phyloP scores from a whole-genome alignment of 2,797 vertebrate genomes.

The Sebastes taczanowskii region DNA sequence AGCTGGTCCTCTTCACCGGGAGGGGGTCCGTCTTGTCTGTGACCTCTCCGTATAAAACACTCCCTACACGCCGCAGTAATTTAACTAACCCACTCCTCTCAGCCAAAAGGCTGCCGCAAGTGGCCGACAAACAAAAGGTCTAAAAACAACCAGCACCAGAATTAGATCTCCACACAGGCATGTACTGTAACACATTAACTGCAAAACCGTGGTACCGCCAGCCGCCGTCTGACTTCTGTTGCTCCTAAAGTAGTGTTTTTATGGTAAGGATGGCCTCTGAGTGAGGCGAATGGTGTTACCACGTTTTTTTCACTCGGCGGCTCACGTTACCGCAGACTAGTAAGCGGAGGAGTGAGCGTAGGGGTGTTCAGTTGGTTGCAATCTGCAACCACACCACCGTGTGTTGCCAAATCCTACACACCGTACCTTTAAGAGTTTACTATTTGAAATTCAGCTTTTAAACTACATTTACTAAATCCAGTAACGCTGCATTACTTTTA shows the following conservation, averaged over 20 bases:
- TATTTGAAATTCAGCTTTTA: background rate
- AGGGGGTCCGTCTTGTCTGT: conserved; percentile 54
- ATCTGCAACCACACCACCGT: too few species aligned
- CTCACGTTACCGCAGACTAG: too few species aligned
- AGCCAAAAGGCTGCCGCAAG: conserved; percentile 33
- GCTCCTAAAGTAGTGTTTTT: too few species aligned
- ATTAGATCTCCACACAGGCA: conserved; percentile 23
- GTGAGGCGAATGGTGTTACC: too few species aligned
- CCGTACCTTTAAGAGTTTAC: background rate
- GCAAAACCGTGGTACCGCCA: too few species aligned
- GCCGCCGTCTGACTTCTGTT: too few species aligned
- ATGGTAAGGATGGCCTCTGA: too few species aligned
- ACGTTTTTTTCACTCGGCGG: too few species aligned
- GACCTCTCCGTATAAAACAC: conserved; percentile 63
- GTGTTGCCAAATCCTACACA: too few species aligned
- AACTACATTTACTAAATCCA: background rate
- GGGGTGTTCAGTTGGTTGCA: too few species aligned
- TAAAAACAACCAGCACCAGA: conserved; percentile 51
- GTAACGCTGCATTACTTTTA: background rate
- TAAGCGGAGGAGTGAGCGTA: too few species aligned
- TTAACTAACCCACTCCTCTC: conserved; percentile 43
- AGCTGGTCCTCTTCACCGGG: too few species aligned
- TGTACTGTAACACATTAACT: conserved; percentile 10
- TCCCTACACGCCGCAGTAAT: conserved; percentile 55
- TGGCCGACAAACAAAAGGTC: conserved; percentile 50